Evolutionary conservation across 2,797 vertebrate genomes (phyloP).

Genomic region (Carapus acus): DNA sequence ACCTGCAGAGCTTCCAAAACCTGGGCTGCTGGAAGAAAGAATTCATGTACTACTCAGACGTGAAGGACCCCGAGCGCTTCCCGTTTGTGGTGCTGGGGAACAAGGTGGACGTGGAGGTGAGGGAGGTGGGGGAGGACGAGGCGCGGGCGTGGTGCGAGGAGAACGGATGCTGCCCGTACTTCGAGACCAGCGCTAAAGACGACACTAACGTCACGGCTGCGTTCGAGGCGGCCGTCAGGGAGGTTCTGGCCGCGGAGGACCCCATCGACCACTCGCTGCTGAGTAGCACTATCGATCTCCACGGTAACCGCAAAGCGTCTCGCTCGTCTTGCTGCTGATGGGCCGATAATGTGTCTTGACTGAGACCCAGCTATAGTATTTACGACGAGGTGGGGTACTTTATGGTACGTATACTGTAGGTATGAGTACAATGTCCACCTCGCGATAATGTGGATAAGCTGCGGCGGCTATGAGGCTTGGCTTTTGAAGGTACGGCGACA

Average conservation of each 20-base stretch:
- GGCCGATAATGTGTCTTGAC: constrained; percentile 28
- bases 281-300: constrained; percentile 87
- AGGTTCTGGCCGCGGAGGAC: constrained; percentile 89
- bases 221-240: constrained; percentile 93
- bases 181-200: constrained; percentile 97
- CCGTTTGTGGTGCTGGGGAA: constrained; percentile 96
- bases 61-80: constrained; percentile 88
- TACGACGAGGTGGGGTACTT: constrained; percentile 33
- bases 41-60: constrained; percentile 91
- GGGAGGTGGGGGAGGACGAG: constrained; percentile 87
- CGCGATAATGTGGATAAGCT: constrained; percentile 38
- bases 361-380: constrained; percentile 28
- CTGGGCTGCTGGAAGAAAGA: constrained; percentile 95
- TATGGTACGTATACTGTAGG: constrained; percentile 43
- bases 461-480: constrained; percentile 28
- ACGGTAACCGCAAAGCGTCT: constrained; percentile 82
- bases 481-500: constrained; percentile 24
- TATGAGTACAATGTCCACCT: constrained; percentile 23
- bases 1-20: constrained; percentile 95
- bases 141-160: constrained; percentile 91
- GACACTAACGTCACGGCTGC: constrained; percentile 93
- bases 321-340: constrained; percentile 87
- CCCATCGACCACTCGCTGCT: constrained; percentile 87
- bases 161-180: constrained; percentile 89
- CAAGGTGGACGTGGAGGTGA: constrained; percentile 89